These are phyloP conservation scores for Pteria penguin DNA, from an alignment of 2,888 invertebrate species.

Conservation along the genomic window DNA sequence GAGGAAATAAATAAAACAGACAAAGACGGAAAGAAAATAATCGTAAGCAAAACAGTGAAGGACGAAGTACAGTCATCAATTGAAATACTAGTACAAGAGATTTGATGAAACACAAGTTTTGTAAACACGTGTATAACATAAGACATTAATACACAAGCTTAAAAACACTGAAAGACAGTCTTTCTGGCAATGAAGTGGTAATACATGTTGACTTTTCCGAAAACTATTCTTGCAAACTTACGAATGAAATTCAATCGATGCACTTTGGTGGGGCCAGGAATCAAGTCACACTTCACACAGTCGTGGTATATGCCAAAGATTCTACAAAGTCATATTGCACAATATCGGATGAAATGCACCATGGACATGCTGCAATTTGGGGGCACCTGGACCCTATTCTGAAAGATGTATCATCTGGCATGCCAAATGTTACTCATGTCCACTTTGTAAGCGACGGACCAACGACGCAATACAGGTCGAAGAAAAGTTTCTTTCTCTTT, in stretches of 20 bases:
- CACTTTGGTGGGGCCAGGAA: constrained; percentile 40
- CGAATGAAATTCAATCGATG: constrained; percentile 34
- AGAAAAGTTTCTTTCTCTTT: constrained; percentile 8
- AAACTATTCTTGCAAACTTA: constrained; percentile 37
- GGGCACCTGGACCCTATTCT: constrained; percentile 1
- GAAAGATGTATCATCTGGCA: not conserved
- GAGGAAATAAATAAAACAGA: not conserved
- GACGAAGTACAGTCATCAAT: constrained; percentile 7
- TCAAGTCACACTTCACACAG: constrained; percentile 26
- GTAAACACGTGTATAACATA: constrained; percentile 19
- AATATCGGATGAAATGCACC: constrained; percentile 13
- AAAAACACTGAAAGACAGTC: constrained; percentile 18
- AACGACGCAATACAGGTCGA: constrained; percentile 23
- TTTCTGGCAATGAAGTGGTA: constrained; percentile 30
- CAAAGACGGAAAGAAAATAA: constrained; percentile 10
- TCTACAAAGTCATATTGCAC: constrained; percentile 18
- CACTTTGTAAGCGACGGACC: constrained; percentile 22
- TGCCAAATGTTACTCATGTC: constrained; percentile 1
- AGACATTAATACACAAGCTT: constrained; percentile 19
- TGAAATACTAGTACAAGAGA: not conserved
- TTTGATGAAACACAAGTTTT: not conserved
- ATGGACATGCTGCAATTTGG: constrained; percentile 29
- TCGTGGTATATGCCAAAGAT: constrained; percentile 10
- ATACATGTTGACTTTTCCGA: constrained; percentile 46
- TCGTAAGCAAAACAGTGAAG: not conserved